Evolutionary conservation across 2,888 invertebrate species (phyloP), one percentile per base, ranked within the genome.

Genomic region (Catocala sponsa): DNA sequence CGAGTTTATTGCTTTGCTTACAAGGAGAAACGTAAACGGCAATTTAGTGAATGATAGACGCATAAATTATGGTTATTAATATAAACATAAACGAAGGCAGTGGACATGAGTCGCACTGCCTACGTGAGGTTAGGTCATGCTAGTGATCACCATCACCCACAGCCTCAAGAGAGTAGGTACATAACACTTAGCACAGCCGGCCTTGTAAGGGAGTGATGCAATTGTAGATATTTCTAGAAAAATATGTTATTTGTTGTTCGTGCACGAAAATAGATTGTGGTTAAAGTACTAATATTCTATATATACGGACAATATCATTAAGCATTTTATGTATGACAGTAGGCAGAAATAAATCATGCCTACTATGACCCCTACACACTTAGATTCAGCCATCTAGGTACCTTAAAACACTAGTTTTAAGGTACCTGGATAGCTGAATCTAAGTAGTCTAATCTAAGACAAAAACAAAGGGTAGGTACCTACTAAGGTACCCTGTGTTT

Each of bases 51-150:
- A 76, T 63, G 53, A 53, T 58, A 66, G 52, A 50, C 25, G 46
- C 55, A 49, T 75, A 66, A 68, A 68, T 68, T 56, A 64, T 42
- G 50, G 52, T 64, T 63, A 75, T 66, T 74, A 58, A 55, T 74
- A 62, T 61, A 48, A 68, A 65, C 63, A 62, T 61, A 48, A 68
- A 65, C 63, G 63, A 47, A 55, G 54, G 54, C 38, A 70, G 59
- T 74, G 71, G 70, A 74, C 68, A 70, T 64, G 65, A 62, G 59
- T 72, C 49, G 48, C 56, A 44, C 73, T 63, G 65, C 77, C 77
- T 76, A 74, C 77, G 77, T 73, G 56, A 38, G 50, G 58, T 72
- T 76, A 75, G 62, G 71, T 78, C 76, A 76, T 71, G 59, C 65
- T 46, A 59, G 47, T 62, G 66, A 72, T 72, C 67, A 70, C 58